Percentiles rank a stretch among this genome's conserved stretches.
These are phyloP conservation scores for Antigone vipio DNA, from an alignment of 2,113 vertebrate species.

Conservation along the genomic window DNA sequence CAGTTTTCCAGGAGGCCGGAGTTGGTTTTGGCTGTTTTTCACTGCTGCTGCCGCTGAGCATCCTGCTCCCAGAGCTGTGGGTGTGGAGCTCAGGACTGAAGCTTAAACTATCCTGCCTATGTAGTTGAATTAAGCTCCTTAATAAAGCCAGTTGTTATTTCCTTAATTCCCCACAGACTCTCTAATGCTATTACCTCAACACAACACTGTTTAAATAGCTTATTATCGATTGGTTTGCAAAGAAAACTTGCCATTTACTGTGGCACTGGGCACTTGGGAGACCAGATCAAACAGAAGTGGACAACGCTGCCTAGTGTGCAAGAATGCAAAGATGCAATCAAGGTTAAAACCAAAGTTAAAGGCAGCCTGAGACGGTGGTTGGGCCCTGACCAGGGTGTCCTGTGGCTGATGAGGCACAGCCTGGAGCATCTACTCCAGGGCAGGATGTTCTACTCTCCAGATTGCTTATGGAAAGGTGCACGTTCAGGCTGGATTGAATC, in stretches of 20 bases:
- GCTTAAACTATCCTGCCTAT: background rate
- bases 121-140: conserved; percentile 39
- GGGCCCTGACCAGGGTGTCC: background rate
- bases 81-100: background rate
- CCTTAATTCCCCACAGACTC: conserved; percentile 14
- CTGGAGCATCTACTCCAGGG: background rate
- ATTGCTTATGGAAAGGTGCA: background rate
- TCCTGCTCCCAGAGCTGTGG: background rate
- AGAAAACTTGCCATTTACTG: background rate
- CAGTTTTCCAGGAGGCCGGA: background rate
- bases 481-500: background rate
- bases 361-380: background rate
- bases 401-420: too few species aligned
- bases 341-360: background rate
- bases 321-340: background rate
- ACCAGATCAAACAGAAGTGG: background rate
- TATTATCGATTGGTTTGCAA: background rate
- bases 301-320: background rate
- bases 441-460: background rate
- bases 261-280: background rate
- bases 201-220: background rate
- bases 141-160: conserved; percentile 40
- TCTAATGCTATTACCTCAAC: conserved; percentile 15
- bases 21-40: fast-evolving
- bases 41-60: fast-evolving